Conservation (phyloP, 2,888 invertebrate genomes). For the Luperina nickerlii region DNA sequence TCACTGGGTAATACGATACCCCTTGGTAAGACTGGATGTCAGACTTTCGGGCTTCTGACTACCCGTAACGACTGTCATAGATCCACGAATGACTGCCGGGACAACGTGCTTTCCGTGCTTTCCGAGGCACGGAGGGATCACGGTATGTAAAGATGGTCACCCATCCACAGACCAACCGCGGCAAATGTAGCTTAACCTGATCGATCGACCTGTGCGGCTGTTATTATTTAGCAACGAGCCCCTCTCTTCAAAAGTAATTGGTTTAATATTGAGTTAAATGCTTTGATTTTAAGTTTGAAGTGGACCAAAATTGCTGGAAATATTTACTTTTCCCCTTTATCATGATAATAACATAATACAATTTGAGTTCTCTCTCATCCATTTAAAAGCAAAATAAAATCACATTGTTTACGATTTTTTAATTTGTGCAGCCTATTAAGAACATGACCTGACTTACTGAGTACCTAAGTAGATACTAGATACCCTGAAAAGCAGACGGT, state of each 20-base stretch:
- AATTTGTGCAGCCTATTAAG: not conserved
- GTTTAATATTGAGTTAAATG: not conserved
- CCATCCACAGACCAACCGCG: too few species aligned
- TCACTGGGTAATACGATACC: too few species aligned
- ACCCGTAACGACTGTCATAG: too few species aligned
- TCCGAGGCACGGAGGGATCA: too few species aligned
- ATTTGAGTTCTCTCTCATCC: not conserved
- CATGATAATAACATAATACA: not conserved
- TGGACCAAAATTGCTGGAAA: not conserved
- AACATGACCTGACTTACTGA: not conserved
- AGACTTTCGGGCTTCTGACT: too few species aligned
- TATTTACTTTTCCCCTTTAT: not conserved
- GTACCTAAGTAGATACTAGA: not conserved
- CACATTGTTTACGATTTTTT: not conserved
- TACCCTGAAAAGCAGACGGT: not conserved
- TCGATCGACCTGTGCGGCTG: too few species aligned
- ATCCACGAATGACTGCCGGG: too few species aligned
- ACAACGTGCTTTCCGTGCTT: too few species aligned
- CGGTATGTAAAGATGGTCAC: too few species aligned
- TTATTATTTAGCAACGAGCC: too few species aligned
- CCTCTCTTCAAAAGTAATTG: not conserved
- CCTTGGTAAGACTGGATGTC: too few species aligned
- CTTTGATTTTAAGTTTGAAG: not conserved
- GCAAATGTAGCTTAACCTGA: too few species aligned
- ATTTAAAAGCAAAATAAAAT: not conserved